Evolutionary conservation across 1,140 invertebrate genomes (phyloP).

Genomic region (Zophobas atratus): DNA sequence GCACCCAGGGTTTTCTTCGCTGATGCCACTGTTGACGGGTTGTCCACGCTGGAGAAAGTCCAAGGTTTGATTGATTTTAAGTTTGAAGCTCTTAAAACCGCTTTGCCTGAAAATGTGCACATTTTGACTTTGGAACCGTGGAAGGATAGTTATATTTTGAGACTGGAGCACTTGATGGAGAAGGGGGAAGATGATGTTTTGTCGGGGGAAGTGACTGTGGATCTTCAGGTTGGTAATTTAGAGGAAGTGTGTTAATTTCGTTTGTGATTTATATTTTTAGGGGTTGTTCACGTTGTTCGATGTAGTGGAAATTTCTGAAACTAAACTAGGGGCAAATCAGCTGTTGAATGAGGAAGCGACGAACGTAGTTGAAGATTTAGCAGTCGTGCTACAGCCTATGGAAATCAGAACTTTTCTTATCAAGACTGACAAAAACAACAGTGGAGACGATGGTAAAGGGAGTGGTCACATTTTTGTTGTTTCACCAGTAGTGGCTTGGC

Average conservation of each 20-base stretch:
- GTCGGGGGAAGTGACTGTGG: slow-evolving; percentile 72
- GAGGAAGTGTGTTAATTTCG: neutral
- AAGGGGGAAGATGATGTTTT: slow-evolving; percentile 74
- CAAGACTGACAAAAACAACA: neutral
- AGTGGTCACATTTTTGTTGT: too few relatives aligned
- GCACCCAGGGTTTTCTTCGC: slow-evolving; percentile 49
- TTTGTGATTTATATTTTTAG: slow-evolving; percentile 34
- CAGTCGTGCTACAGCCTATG: slow-evolving; percentile 45
- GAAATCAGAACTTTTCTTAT: slow-evolving; percentile 49
- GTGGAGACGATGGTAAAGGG: neutral
- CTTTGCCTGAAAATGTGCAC: slow-evolving; percentile 84
- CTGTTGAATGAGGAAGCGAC: neutral
- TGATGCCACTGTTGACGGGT: slow-evolving; percentile 24
- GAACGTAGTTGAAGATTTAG: neutral
- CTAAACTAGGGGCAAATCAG: slow-evolving; percentile 39
- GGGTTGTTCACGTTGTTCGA: slow-evolving; percentile 41
- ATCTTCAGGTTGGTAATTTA: slow-evolving; percentile 68
- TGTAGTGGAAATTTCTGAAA: slow-evolving; percentile 37
- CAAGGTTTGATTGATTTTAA: slow-evolving; percentile 20
- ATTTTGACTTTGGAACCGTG: slow-evolving; percentile 90
- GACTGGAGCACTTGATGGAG: slow-evolving; percentile 91
- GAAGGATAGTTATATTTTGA: slow-evolving; percentile 78
- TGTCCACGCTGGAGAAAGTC: neutral
- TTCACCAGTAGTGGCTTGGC: too few relatives aligned
- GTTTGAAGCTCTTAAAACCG: slow-evolving; percentile 54